Base-by-base conservation (phyloP, 2,113 vertebrate species). In the Megaceryle torquata region DNA sequence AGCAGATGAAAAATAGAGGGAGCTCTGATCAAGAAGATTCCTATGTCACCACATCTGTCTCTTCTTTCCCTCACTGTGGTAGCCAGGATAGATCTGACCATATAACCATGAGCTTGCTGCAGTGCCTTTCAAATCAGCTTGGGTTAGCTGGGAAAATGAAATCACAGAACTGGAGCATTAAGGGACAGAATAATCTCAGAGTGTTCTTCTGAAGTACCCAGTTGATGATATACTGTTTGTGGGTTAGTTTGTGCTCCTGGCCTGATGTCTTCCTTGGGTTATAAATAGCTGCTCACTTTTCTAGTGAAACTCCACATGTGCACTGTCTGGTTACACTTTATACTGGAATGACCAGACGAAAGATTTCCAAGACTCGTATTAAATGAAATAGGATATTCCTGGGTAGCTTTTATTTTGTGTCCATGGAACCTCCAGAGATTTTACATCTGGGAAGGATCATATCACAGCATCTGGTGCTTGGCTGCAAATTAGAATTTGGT, bases 371-470 rank as follows among this genome's bases (percentile, higher is more conserved):
- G 77, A 57, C 71, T 77, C 51, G 37, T 92, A 87, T 85, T 91
- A 82, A 91, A 95, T 89, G 92, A 94, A 96, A 95, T 69, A 76
- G 59, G 91, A 93, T 96, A 95, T 95, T 95, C 83, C 91, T 95
- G 92, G 33, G 43, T 91, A 91, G 89, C 74, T 91, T 92, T 95
- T 87, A 57, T 87, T 93, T 54, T 64, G 63, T 89, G 87, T 86
- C 67, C 88, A 54, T 53, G 56, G 50, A 92, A 77, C 33, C 67
- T 91, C 68, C 0, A 0, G 63, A 82, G 69, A 33, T 77, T 89
- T 90, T 87, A 76, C 89, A 48, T 96, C 91, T 96, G 92, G 80
- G 88, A 95, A 92, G 68, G 84, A 94, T 92, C 89, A n/a, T 76
- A 70, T 80, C 67, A 46, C 86, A 82, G 70, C 86, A 75, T 95